Evolutionary conservation across 1,140 invertebrate genomes (phyloP).

Genomic region (Drosophila ironensis): DNA sequence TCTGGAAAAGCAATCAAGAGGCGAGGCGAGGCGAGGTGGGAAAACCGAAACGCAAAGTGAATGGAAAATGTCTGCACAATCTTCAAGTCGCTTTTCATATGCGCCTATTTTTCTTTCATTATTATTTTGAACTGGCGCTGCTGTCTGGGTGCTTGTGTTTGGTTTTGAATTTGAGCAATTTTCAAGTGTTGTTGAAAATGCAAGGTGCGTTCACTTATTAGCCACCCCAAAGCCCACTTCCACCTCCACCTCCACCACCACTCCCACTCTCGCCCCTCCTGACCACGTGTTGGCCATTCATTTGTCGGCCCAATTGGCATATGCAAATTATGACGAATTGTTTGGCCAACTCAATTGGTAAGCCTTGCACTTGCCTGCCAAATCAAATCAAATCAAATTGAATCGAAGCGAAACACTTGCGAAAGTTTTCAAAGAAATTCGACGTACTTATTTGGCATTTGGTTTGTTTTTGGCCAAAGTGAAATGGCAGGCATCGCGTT

Average conservation of each 20-base stretch:
- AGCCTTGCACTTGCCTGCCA: conserved; percentile 64
- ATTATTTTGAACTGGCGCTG: conserved; percentile 56
- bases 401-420: no score
- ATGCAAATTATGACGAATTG: conserved; percentile 51
- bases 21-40: no score
- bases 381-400: no score
- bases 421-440: conserved; percentile 56
- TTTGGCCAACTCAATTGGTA: conserved; percentile 44
- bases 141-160: conserved; percentile 9
- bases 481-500: conserved; percentile 23
- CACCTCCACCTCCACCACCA: no score
- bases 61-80: conserved; percentile 78
- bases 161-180: conserved; percentile 37
- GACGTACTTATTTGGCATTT: conserved; percentile 30
- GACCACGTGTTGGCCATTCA: conserved; percentile 61
- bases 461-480: no score
- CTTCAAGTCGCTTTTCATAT: conserved; percentile 31
- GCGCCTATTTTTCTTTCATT: conserved; percentile 18
- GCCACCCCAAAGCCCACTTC: no score
- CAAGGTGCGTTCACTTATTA: conserved; percentile 48
- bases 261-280: no score
- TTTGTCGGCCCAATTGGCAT: conserved; percentile 34
- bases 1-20: conserved; percentile 70
- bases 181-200: conserved; percentile 52
- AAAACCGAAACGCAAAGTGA: conserved; percentile 77